phyloP scores from a whole-genome alignment of 1,140 invertebrate species.

The Orchestia grillus region DNA sequence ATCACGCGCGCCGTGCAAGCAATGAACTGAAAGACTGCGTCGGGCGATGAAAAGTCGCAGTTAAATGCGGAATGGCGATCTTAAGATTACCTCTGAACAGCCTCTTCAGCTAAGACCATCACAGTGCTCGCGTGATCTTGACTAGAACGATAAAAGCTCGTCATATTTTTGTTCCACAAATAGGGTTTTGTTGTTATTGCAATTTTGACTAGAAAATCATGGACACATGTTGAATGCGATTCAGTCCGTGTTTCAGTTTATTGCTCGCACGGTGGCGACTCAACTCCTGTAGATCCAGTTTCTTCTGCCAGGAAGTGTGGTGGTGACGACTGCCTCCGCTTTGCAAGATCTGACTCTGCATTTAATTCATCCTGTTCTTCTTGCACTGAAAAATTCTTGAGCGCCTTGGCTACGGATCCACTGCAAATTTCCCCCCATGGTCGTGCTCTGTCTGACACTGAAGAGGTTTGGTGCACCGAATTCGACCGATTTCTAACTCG shows the following conservation, averaged over 20 bases:
- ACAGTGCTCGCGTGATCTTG: not conserved
- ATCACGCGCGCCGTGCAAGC: not conserved
- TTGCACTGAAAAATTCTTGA: constrained; percentile 66
- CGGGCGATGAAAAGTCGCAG: not conserved
- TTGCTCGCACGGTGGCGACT: constrained; percentile 6
- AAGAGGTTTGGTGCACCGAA: constrained; percentile 63
- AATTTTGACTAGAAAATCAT: constrained; percentile 51
- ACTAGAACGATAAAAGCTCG: constrained; percentile 37
- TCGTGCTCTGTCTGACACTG: constrained; percentile 58
- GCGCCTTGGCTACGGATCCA: constrained; percentile 63
- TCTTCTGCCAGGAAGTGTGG: not conserved
- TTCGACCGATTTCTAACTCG: constrained; percentile 62
- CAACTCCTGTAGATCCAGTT: not conserved
- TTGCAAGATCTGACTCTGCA: not conserved
- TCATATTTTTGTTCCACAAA: not conserved
- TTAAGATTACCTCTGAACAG: not conserved
- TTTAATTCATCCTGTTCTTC: constrained; percentile 38
- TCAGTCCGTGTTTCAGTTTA: constrained; percentile 22
- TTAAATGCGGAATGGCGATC: not conserved
- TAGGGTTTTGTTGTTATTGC: constrained; percentile 2
- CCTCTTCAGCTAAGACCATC: constrained; percentile 33
- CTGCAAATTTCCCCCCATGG: constrained; percentile 66
- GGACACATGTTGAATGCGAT: constrained; percentile 20
- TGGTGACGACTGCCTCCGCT: constrained; percentile 34
- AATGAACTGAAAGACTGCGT: constrained; percentile 49